Base-by-base conservation (phyloP, 2,113 vertebrate species). In the Campylorhamphus procurvoides region DNA sequence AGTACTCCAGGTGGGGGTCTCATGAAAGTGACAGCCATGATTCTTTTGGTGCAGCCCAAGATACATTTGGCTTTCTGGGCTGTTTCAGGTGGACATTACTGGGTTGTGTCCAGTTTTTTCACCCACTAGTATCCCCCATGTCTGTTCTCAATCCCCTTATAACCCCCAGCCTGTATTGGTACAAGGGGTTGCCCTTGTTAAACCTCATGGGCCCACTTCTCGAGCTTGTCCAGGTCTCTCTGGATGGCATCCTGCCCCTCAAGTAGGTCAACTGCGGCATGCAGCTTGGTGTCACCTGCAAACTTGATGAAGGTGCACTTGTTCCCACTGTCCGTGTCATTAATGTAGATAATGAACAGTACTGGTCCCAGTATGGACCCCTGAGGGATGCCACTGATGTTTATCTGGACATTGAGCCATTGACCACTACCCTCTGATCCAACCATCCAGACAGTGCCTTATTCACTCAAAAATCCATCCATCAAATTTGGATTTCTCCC, bases 281-380 rank as follows among this genome's bases (percentile, higher is more conserved):
- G 10, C 14, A 46, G 16, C 47, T 74, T 58, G 5, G 11, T 55
- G n/a, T 71, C 18, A 9, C 9, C 50, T 60, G 40, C 35, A 46
- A 20, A 66, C 35, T 46, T 67, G 12, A 35, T 40, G 42, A 27
- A 18, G 3, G 13, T 53, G 19, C 9, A 7, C 9, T 72, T 0
- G 0, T 10, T 84, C 63, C 17, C 17, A 22, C n/a, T 37, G 6
- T 46, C 42, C 5, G 4, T 69, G 60, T 69, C 1, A 1, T 7
- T 52, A 9, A 29, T 67, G 58, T 63, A 63, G 23, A 23, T 7
- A 31, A 3, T 59, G n/a, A 69, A 39, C 17, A 5, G 19, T 17
- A 17, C 28, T 35, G 10, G 28, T 66, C 50, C 39, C 10, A 3
- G 7, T 24, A 19, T 20, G 49, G 59, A 52, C 18, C 14, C 35